Evolutionary conservation across 2,888 invertebrate species (phyloP).

Genomic region (Cryptocheilus praepositus): DNA sequence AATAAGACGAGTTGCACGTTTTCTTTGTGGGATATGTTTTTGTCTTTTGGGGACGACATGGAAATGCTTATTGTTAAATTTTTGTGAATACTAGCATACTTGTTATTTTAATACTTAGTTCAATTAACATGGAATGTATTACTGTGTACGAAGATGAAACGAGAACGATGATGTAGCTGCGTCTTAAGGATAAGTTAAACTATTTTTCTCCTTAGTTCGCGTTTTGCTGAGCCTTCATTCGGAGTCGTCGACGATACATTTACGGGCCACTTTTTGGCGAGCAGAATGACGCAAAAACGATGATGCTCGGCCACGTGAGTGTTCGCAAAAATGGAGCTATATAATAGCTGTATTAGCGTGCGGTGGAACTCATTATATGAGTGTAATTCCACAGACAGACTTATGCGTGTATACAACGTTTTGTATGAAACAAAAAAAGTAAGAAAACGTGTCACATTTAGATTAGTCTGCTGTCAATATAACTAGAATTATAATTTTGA

Average conservation of each 20-base stretch:
- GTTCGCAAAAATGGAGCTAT: not conserved
- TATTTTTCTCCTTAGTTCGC: not conserved
- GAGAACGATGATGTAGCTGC: not conserved
- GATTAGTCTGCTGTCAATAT: conserved; percentile 60
- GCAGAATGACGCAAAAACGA: not conserved
- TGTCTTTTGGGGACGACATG: not conserved
- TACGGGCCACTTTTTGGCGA: not conserved
- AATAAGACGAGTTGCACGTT: too few species aligned
- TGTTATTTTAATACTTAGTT: conserved; percentile 1
- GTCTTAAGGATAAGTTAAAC: not conserved
- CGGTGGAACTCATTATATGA: conserved; percentile 16
- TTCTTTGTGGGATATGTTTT: not conserved
- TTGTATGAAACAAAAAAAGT: conserved; percentile 58
- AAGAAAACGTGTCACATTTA: conserved; percentile 49
- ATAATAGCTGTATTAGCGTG: conserved; percentile 14
- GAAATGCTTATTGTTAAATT: conserved; percentile 5
- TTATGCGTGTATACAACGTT: conserved; percentile 57
- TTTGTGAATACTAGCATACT: not conserved
- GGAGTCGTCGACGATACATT: too few species aligned
- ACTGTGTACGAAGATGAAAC: not conserved
- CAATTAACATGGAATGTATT: not conserved
- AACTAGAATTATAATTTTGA: conserved; percentile 61
- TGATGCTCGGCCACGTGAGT: too few species aligned
- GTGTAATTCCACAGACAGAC: conserved; percentile 25
- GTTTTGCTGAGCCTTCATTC: too few species aligned